Evolutionary conservation across 2,888 invertebrate genomes (phyloP).

Genomic region (Leptura quadrifasciata): DNA sequence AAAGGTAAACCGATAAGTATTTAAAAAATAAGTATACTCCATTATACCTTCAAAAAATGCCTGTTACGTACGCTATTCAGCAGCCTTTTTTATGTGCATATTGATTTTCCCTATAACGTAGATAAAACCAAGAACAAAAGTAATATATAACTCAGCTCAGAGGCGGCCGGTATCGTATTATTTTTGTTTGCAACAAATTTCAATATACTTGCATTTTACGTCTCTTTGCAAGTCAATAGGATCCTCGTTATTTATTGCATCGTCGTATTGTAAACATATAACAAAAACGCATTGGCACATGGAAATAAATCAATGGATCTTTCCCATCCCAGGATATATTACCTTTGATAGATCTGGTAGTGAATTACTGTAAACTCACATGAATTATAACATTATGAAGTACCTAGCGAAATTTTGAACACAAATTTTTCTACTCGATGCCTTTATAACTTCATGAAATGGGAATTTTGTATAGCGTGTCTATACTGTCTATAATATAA

Average conservation of each 20-base stretch:
- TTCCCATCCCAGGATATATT: not conserved
- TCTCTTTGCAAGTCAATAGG: constrained; percentile 18
- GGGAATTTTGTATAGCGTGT: too few species aligned
- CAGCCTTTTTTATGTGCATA: constrained; percentile 1
- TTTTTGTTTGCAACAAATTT: constrained; percentile 37
- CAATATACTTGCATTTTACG: constrained; percentile 31
- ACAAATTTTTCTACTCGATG: too few species aligned
- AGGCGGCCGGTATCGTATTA: constrained; percentile 30
- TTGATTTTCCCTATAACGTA: constrained; percentile 14
- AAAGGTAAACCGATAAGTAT: too few species aligned
- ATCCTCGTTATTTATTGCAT: constrained; percentile 28
- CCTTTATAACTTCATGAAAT: too few species aligned
- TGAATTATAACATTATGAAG: too few species aligned
- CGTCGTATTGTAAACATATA: constrained; percentile 18
- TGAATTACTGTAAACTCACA: too few species aligned
- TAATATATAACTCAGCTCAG: constrained; percentile 33
- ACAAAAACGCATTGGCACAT: not conserved
- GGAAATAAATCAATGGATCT: constrained; percentile 11
- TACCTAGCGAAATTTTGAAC: too few species aligned
- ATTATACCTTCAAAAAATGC: not conserved
- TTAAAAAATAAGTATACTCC: too few species aligned
- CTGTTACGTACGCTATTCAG: not conserved
- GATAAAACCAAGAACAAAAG: constrained; percentile 40
- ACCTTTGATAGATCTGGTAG: not conserved
- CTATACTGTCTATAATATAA: too few species aligned